phyloP scores from a whole-genome alignment of 2,113 vertebrate species.

The Gnathonemus echidnorhynchus region DNA sequence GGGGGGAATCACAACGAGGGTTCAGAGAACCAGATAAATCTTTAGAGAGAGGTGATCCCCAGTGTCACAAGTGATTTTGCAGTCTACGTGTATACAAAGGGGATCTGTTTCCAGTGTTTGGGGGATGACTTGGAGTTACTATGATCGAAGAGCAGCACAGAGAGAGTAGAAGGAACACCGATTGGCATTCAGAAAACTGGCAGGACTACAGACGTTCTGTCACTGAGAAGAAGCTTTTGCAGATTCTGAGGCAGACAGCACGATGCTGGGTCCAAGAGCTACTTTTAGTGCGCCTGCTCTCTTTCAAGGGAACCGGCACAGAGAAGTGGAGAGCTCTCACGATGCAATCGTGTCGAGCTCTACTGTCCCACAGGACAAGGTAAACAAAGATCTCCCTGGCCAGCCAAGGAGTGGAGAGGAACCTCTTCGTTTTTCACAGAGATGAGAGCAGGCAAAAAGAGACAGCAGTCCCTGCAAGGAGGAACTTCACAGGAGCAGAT shows the following conservation, averaged over 20 bases:
- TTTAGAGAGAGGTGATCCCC: neutral
- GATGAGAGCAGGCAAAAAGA: slow-evolving; percentile 12
- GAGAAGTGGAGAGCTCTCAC: neutral
- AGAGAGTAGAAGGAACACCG: neutral
- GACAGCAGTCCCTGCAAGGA: slow-evolving; percentile 3
- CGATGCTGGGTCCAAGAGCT: neutral
- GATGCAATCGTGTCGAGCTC: neutral
- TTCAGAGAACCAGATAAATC: neutral
- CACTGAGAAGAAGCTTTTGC: neutral
- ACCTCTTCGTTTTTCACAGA: neutral
- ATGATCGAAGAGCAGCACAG: neutral
- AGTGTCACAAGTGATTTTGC: neutral
- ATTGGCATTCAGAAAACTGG: neutral
- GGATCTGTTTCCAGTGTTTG: neutral
- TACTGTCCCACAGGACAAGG: neutral
- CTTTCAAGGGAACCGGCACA: neutral
- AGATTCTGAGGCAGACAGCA: neutral
- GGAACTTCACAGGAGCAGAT: slow-evolving; percentile 21
- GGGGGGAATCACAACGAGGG: neutral
- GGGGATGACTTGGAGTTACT: neutral
- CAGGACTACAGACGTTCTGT: neutral
- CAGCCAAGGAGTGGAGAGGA: neutral
- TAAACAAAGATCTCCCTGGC: neutral
- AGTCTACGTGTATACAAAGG: neutral
- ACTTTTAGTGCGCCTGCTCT: neutral